Base-by-base conservation (phyloP, 2,797 vertebrate genomes). In the Muraenolepis orangiensis region DNA sequence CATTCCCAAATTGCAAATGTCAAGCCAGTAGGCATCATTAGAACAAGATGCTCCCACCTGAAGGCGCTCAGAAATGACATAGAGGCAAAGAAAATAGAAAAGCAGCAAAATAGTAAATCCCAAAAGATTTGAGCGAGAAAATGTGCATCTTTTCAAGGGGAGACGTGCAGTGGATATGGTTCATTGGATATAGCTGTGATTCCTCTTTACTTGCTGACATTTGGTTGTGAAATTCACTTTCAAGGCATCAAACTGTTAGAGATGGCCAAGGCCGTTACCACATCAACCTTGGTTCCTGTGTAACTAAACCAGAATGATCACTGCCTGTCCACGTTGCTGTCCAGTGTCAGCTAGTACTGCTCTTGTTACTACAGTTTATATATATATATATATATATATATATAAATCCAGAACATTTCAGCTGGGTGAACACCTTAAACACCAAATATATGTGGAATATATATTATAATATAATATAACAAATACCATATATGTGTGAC, bases 401-500 rank as follows among this genome's bases (percentile, higher is more conserved):
- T 46, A 46, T 51, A 20, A 51, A 51, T 18, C 18, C 42, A 2
- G 42, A 18, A 46, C 1, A 3, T 51, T 3, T 20, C 18, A 1
- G 14, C 42, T 18, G 18, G 42, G 42, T 20, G 1, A 6, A 26
- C 8, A 66, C 23, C 23, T 14, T 66, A 2, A 28, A n/a, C n/a
- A 71, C 74, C 26, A 72, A 77, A 85, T 71, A 78, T 61, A 80
- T 78, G 72, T 81, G 78, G 69, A 83, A 85, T 81, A 72, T 85
- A 83, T n/a, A n/a, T n/a, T n/a, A n/a, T n/a, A n/a, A n/a, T n/a
- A n/a, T n/a, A n/a, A n/a, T n/a, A n/a, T n/a, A 88, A 88, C 87
- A 84, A 86, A 85, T 86, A 83, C 87, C 34, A 84, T 61, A 72
- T n/a, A n/a, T n/a, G 30, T 80, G 73, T 76, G 84, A 88, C 85